Base-by-base conservation (phyloP, 2,113 vertebrate genomes). In the Sula dactylatra region DNA sequence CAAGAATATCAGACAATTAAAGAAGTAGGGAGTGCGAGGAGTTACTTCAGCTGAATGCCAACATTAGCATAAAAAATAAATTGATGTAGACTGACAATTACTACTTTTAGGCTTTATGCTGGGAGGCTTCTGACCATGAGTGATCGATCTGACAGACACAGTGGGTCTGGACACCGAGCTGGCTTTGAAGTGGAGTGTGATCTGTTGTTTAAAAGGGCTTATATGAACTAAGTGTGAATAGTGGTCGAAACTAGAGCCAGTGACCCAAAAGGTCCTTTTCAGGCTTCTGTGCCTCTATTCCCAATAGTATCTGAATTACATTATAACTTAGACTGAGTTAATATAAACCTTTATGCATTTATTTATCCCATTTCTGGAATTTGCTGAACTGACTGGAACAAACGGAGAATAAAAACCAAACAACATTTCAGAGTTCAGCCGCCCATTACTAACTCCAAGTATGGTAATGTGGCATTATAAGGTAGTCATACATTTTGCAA, bases 401-500 rank as follows among this genome's bases (percentile, higher is more conserved):
- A 87, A 65, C 20, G 2, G 86, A 69, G 91, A 90, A 69, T 69
- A 88, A 95, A 95, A 62, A 12, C 42, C 76, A 70, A 83, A 40
- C 67, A 81, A 29, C 9, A 1, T 89, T 87, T 81, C 54, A 6
- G 87, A 64, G 80, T 90, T 94, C 92, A 96, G 95, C 88, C 6
- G 16, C 90, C 95, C 93, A 67, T 89, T 89, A 18, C 90, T 94
- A 74, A 95, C 95, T 93, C 47, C 17, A 2, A 19, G 31, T 91
- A 90, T 87, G 96, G 91, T 87, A 91, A 93, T 94, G 92, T 89
- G 96, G 76, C 88, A 80, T 96, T 96, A 87, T 47, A 86, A 95
- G 86, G 83, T 45, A 70, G 72, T 69, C 45, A 22, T 47, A 69
- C 77, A 38, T 82, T 90, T 82, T 89, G 73, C 82, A 91, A 58